Evolutionary conservation across 2,888 invertebrate species (phyloP).

Genomic region (Aphidoletes aphidimyza): DNA sequence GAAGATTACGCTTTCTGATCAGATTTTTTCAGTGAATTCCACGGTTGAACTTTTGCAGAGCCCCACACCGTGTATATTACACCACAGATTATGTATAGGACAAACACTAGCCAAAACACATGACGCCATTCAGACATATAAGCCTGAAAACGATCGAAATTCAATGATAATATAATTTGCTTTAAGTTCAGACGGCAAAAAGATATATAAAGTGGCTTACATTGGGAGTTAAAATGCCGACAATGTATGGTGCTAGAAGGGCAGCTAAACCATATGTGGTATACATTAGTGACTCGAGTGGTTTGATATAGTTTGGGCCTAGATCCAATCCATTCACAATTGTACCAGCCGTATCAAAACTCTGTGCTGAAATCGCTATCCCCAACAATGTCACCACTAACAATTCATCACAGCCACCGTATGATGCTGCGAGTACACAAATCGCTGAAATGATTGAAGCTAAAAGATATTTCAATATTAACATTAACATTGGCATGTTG

Average conservation of each 20-base stretch:
- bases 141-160: constrained; percentile 67
- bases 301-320: constrained; percentile 75
- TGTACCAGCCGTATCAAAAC: constrained; percentile 77
- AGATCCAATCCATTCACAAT: constrained; percentile 76
- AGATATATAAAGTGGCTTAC: constrained; percentile 64
- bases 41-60: constrained; percentile 79
- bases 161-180: constrained; percentile 56
- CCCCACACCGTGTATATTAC: constrained; percentile 76
- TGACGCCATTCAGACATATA: constrained; percentile 76
- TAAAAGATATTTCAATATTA: constrained; percentile 61
- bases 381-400: constrained; percentile 73
- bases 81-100: constrained; percentile 75
- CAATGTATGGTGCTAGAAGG: constrained; percentile 76
- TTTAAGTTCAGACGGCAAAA: constrained; percentile 50
- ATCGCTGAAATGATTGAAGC: constrained; percentile 76
- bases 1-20: no score
- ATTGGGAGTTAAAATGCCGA: constrained; percentile 74
- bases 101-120: constrained; percentile 84
- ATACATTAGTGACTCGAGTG: no score
- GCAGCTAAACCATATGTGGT: constrained; percentile 77
- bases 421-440: constrained; percentile 75
- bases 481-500: no score
- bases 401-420: constrained; percentile 74
- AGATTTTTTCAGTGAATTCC: no score
- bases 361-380: constrained; percentile 76